Conservation (phyloP, 2,888 invertebrate species). For the Parnassius glacialis region DNA sequence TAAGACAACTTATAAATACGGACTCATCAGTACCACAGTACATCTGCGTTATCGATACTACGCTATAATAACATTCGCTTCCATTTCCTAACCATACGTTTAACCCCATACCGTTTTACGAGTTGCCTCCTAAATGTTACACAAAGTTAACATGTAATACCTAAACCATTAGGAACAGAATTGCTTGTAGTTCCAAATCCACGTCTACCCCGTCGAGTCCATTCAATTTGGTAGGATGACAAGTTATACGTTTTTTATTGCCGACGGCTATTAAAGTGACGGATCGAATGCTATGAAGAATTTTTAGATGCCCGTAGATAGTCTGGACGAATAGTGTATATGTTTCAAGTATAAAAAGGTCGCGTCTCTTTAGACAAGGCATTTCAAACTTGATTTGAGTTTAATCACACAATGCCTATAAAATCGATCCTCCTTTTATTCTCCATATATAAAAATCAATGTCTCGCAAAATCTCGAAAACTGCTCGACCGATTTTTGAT, state of each 20-base stretch:
- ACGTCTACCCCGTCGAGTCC: conserved; percentile 47
- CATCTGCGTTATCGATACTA: conserved; percentile 29
- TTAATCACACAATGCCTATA: too few relatives aligned
- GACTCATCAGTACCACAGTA: conserved; percentile 9
- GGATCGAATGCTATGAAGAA: conserved; percentile 56
- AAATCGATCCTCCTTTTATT: background rate
- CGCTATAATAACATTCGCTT: conserved; percentile 35
- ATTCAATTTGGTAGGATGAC: conserved; percentile 68
- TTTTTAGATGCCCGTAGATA: conserved; percentile 40
- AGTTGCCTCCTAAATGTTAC: conserved; percentile 31
- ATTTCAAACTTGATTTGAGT: too few relatives aligned
- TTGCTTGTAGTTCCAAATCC: conserved; percentile 29
- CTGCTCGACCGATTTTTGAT: too few relatives aligned
- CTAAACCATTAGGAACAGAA: conserved; percentile 35
- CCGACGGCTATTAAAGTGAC: conserved; percentile 64
- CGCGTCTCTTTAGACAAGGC: too few relatives aligned
- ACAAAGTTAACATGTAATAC: conserved; percentile 40
- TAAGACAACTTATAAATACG: background rate
- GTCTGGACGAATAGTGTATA: background rate
- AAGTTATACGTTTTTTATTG: conserved; percentile 76
- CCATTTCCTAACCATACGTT: conserved; percentile 35
- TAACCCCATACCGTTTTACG: conserved; percentile 58
- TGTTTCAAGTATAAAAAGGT: too few relatives aligned
- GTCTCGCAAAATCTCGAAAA: too few relatives aligned
- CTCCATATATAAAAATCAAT: too few relatives aligned